phyloP scores from a whole-genome alignment of 2,888 invertebrate genomes.

The Griposia aprilina region DNA sequence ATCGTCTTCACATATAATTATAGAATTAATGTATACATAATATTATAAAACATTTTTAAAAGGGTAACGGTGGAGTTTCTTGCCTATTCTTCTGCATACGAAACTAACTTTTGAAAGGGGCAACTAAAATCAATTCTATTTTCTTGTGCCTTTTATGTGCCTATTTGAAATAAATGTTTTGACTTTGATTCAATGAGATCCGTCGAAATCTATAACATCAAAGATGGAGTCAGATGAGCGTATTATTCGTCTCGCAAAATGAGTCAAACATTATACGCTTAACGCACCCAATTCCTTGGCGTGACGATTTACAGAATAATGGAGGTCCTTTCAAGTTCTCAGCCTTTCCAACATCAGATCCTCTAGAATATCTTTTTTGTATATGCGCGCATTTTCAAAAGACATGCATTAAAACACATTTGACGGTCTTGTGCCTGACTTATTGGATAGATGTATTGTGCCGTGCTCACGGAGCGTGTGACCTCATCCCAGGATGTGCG shows the following conservation, averaged over 20 bases:
- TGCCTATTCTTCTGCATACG: too few species aligned
- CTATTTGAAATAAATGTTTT: too few species aligned
- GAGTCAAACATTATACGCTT: background rate
- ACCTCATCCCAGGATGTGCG: slow-evolving; percentile 81
- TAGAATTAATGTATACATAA: too few species aligned
- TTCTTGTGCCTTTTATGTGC: too few species aligned
- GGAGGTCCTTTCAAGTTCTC: background rate
- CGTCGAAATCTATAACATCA: background rate
- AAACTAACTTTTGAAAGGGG: too few species aligned
- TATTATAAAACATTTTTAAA: too few species aligned
- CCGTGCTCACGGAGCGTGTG: slow-evolving; percentile 84
- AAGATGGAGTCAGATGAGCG: background rate
- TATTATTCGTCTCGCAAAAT: background rate
- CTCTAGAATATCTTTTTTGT: background rate
- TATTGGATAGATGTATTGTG: slow-evolving; percentile 78
- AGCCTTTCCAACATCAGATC: background rate
- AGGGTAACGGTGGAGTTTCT: too few species aligned
- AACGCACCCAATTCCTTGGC: background rate
- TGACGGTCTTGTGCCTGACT: slow-evolving; percentile 41
- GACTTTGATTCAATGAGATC: background rate
- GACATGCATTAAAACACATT: background rate
- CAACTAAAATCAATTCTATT: too few species aligned
- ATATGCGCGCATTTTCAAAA: slow-evolving; percentile 15
- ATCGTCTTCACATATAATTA: too few species aligned
- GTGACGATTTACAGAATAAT: background rate